Evolutionary conservation across 2,113 vertebrate species (phyloP).

Genomic region (Scytalopus superciliaris): DNA sequence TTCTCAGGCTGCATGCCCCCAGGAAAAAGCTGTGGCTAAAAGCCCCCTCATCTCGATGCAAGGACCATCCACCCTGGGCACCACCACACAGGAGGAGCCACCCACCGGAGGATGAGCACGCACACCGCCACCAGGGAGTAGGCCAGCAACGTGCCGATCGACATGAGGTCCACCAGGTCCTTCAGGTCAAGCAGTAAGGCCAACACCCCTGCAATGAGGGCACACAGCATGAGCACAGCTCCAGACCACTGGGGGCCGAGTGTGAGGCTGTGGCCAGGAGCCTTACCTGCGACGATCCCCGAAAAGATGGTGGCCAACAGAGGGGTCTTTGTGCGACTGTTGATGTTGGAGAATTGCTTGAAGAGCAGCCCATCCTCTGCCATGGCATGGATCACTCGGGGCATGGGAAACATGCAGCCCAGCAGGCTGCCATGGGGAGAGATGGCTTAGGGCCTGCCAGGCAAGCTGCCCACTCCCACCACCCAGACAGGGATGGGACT

Average conservation of each 20-base stretch:
- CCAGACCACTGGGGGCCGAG: accelerated
- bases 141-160: conserved; percentile 92
- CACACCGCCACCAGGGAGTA: conserved; percentile 93
- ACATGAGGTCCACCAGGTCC: conserved; percentile 95
- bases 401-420: conserved; percentile 98
- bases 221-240: background rate
- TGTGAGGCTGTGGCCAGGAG: accelerated
- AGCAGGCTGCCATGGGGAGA: conserved; percentile 78
- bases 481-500: accelerated
- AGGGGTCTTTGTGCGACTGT: conserved; percentile 85
- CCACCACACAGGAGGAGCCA: background rate
- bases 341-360: conserved; percentile 79
- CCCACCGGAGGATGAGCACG: conserved; percentile 94
- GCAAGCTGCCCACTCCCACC: background rate
- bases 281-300: conserved; percentile 84
- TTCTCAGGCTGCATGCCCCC: background rate
- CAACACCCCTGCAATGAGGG: conserved; percentile 83
- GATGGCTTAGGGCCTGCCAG: background rate
- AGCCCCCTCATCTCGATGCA: accelerated
- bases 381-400: conserved; percentile 95
- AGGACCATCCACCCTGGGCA: background rate
- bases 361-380: conserved; percentile 94
- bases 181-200: conserved; percentile 90
- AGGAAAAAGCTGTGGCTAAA: background rate
- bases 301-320: conserved; percentile 86